Conservation (phyloP, 2,113 vertebrate species). For the Vulpes vulpes region DNA sequence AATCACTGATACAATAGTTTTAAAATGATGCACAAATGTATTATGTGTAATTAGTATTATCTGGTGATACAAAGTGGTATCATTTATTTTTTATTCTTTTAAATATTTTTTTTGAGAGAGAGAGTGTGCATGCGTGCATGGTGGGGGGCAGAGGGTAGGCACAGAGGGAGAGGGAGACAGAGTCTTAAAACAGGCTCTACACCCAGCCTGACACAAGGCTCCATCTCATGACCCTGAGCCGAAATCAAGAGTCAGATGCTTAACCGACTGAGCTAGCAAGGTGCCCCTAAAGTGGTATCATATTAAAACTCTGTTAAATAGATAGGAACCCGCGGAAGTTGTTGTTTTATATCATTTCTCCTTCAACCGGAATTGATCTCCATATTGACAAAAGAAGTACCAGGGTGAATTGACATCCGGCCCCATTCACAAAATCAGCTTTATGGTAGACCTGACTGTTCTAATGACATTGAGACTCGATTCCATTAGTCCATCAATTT, state of each 20-base stretch:
- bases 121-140: rapidly evolving
- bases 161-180: background rate
- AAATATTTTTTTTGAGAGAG: background rate
- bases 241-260: background rate
- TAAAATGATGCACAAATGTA: conserved; percentile 23
- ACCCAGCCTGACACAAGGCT: background rate
- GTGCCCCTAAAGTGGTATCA: background rate
- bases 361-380: conserved; percentile 19
- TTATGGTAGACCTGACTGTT: background rate
- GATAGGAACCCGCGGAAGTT: background rate
- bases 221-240: background rate
- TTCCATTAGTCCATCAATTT: background rate
- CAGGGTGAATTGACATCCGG: background rate
- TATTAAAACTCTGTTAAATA: conserved; percentile 6
- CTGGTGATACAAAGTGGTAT: background rate
- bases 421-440: background rate
- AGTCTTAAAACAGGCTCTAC: background rate
- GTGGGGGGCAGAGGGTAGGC: background rate
- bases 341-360: background rate
- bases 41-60: background rate
- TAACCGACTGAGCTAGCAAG: background rate
- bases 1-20: background rate
- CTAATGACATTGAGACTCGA: background rate
- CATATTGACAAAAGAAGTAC: background rate
- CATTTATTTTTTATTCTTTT: background rate